phyloP scores from a whole-genome alignment of 2,888 invertebrate species.

The Fragum sueziense region DNA sequence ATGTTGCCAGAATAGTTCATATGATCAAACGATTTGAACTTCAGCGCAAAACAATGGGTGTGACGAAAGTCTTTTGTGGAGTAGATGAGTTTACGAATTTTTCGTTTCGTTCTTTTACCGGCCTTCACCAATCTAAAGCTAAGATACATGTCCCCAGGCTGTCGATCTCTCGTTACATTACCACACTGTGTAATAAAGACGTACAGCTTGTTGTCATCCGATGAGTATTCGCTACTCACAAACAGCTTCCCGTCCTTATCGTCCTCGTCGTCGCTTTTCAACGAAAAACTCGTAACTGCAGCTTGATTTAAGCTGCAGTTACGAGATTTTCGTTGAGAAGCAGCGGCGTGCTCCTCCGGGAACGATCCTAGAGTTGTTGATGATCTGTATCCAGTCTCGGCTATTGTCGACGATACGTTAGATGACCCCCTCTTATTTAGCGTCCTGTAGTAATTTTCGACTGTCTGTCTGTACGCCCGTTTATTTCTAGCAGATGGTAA shows the following conservation, averaged over 20 bases:
- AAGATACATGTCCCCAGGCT: not conserved
- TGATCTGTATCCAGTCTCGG: not conserved
- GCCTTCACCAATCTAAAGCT: not conserved
- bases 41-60: not conserved
- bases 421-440: not conserved
- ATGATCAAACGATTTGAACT: not conserved
- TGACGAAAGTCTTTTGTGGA: not conserved
- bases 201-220: not conserved
- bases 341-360: not conserved
- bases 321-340: too few species aligned
- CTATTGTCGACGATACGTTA: not conserved
- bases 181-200: slow-evolving; percentile 12
- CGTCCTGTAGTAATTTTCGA: not conserved
- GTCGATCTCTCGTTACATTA: not conserved
- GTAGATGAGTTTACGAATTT: not conserved
- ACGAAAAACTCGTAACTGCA: not conserved
- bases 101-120: not conserved
- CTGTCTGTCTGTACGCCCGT: not conserved
- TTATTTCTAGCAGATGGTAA: not conserved
- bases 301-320: too few species aligned
- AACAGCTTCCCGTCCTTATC: slow-evolving; percentile 13
- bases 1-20: not conserved
- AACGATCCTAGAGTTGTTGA: not conserved
- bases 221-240: slow-evolving; percentile 9
- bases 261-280: not conserved